These are phyloP conservation scores for Amniataba percoides DNA, from an alignment of 2,797 vertebrate species.

Conservation along the genomic window DNA sequence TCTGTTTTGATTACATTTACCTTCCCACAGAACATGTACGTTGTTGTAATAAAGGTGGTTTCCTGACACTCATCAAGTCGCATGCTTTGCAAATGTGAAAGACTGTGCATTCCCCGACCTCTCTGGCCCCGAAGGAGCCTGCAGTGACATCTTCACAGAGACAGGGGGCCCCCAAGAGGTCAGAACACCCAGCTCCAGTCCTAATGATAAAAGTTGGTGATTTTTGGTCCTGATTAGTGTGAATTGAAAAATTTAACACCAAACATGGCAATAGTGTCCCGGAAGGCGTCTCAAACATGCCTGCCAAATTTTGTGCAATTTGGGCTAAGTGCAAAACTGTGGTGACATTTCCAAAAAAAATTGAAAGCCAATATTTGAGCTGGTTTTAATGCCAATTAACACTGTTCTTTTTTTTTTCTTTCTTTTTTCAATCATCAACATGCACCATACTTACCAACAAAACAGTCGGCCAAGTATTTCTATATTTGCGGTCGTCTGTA, in stretches of 20 bases:
- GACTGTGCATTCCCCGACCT: not conserved
- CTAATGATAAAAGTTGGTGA: not conserved
- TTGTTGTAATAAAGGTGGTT: not conserved
- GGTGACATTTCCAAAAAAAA: conserved; percentile 37
- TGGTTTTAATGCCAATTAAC: conserved; percentile 36
- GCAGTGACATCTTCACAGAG: not conserved
- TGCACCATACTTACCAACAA: conserved; percentile 32
- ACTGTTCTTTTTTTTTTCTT: not conserved
- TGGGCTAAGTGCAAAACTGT: conserved; percentile 24
- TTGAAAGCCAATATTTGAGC: conserved; percentile 30
- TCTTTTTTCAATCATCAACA: conserved; percentile 16
- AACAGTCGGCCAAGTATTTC: conserved; percentile 39
- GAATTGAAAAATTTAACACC: conserved; percentile 9
- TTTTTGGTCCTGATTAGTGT: not conserved
- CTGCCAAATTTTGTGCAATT: conserved; percentile 36
- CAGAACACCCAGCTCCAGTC: not conserved
- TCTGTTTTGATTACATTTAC: not conserved
- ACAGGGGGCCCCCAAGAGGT: not conserved
- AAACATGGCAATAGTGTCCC: conserved; percentile 13
- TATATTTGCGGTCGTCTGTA: conserved; percentile 35
- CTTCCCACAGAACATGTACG: not conserved
- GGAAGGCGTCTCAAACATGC: conserved; percentile 6
- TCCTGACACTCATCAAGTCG: not conserved
- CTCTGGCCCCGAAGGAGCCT: not conserved
- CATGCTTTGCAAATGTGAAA: not conserved